Conservation (phyloP, 2,113 vertebrate genomes). For the Mesembrinibis cayennensis region DNA sequence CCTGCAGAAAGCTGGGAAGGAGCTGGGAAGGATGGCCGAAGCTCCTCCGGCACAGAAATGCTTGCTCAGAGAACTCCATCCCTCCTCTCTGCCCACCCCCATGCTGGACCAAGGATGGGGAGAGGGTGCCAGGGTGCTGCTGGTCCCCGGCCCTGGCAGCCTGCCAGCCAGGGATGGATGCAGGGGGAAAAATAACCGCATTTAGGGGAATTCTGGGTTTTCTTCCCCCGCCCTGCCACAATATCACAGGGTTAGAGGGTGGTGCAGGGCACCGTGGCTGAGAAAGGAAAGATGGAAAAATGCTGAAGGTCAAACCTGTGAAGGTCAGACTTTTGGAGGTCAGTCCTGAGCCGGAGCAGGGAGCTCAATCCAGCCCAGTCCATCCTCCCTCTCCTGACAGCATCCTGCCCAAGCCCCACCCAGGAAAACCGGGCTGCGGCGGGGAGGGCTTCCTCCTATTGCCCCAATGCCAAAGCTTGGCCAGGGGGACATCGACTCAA, state of each 20-base stretch:
- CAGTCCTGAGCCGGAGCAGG: not conserved
- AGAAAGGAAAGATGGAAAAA: not conserved
- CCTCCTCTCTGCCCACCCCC: not conserved
- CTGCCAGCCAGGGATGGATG: not conserved
- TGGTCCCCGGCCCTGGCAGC: not conserved
- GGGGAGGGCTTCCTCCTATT: not conserved
- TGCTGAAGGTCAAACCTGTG: slow-evolving; percentile 29
- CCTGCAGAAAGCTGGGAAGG: not conserved
- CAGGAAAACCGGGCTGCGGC: not conserved
- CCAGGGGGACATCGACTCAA: not conserved
- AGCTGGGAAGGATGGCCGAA: not conserved
- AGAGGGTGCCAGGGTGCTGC: not conserved
- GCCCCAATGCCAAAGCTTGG: not conserved
- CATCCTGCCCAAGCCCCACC: slow-evolving; percentile 53
- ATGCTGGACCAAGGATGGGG: not conserved
- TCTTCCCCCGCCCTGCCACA: not conserved
- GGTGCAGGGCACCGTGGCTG: not conserved
- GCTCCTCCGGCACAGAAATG: not conserved
- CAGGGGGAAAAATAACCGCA: not conserved
- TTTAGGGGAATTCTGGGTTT: not conserved
- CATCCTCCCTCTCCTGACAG: slow-evolving; percentile 26
- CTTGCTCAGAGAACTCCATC: not conserved
- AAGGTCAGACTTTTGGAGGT: slow-evolving; percentile 44
- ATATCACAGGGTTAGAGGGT: not conserved
- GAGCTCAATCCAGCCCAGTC: not conserved